These are phyloP conservation scores for Callocephalon fimbriatum DNA, from an alignment of 2,113 vertebrate species.

Conservation along the genomic window DNA sequence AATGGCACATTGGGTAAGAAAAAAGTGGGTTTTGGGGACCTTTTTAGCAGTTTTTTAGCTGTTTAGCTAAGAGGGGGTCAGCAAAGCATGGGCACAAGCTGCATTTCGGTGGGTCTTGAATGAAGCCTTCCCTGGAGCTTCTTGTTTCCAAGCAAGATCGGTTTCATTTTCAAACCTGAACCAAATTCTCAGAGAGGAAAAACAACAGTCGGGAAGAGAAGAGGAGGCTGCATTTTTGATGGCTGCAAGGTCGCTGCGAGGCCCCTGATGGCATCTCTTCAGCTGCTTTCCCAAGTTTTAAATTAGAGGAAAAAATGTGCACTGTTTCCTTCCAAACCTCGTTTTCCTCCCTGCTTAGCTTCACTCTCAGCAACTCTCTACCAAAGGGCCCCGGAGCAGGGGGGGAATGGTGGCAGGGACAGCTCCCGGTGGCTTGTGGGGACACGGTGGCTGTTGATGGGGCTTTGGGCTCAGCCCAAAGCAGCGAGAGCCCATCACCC, in stretches of 20 bases:
- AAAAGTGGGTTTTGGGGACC: rapidly evolving
- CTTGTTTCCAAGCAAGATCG: rapidly evolving
- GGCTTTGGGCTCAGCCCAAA: background rate
- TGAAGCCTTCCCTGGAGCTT: background rate
- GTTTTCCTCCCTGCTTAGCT: background rate
- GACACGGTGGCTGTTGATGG: background rate
- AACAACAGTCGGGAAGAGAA: background rate
- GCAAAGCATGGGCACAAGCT: background rate
- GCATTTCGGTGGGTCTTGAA: background rate
- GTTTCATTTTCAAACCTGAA: background rate
- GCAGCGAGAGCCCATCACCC: background rate
- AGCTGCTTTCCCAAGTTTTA: conserved; percentile 36
- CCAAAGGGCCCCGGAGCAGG: rapidly evolving
- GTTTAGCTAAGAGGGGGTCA: background rate
- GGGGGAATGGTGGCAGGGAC: rapidly evolving
- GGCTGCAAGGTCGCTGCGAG: conserved; percentile 2
- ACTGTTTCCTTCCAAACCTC: conserved; percentile 38
- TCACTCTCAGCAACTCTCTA: rapidly evolving
- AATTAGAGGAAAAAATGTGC: conserved; percentile 48
- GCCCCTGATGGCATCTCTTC: conserved; percentile 62
- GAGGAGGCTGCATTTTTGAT: background rate
- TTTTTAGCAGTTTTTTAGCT: background rate
- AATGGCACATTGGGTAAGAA: background rate
- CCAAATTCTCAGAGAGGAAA: background rate
- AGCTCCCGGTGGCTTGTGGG: background rate